phyloP scores from a whole-genome alignment of 64 coral and sea anemone species.

The Dendrophyllia cribrosa region DNA sequence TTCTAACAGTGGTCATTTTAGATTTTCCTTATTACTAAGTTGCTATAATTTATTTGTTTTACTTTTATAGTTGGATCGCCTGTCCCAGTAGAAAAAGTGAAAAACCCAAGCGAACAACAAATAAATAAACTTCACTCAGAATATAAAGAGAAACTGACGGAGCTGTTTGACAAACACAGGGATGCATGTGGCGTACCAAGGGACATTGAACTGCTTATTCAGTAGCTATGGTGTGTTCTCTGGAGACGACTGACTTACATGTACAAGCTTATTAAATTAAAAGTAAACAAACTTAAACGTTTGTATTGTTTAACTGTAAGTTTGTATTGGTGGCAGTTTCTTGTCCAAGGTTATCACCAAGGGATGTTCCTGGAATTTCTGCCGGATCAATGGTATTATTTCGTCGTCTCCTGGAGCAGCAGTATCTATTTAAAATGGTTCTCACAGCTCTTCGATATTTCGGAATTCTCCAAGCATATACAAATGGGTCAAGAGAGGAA shows the following conservation, averaged over 20 bases:
- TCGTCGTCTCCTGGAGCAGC: background rate
- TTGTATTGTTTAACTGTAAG: no score
- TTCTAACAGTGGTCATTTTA: no score
- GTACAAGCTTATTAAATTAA: no score
- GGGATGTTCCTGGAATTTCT: background rate
- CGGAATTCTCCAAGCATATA: conserved; percentile 14
- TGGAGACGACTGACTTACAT: no score
- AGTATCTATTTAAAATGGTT: background rate
- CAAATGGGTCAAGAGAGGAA: background rate
- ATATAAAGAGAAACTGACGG: conserved; percentile 29
- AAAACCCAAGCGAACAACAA: conserved; percentile 35
- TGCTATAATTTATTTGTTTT: background rate
- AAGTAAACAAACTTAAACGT: no score
- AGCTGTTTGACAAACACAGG: conserved; percentile 39
- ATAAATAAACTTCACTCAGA: conserved; percentile 47
- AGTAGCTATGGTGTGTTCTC: background rate
- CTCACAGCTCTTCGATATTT: conserved; percentile 1
- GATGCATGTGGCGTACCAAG: conserved; percentile 34
- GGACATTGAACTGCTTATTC: background rate
- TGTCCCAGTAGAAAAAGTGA: conserved; percentile 41
- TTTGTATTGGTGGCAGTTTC: background rate
- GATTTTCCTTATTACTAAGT: no score
- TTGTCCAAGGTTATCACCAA: background rate
- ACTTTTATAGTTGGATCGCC: conserved; percentile 54
- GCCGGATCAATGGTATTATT: background rate